A percentile compares a stretch with the other conserved stretches of the same genome.
Evolutionary conservation across 2,113 vertebrate genomes (phyloP).

Genomic region (Phocoena sinus): DNA sequence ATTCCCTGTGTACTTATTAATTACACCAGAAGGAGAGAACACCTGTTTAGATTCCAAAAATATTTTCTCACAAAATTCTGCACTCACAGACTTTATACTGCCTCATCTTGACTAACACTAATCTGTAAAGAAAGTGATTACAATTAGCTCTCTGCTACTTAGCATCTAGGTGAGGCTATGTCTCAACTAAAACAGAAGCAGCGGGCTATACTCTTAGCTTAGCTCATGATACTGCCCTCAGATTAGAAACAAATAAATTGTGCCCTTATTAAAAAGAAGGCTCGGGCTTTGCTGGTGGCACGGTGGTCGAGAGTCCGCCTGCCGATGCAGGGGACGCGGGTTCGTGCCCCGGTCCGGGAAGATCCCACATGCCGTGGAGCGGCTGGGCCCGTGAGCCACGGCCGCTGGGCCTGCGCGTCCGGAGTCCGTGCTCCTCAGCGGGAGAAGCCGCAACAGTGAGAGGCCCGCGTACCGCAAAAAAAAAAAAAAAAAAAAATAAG

Average conservation of each 20-base stretch:
- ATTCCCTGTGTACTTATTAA: not conserved
- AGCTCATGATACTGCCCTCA: not conserved
- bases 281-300: no score
- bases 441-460: no score
- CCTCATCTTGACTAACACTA: not conserved
- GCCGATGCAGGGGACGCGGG: no score
- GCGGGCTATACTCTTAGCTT: not conserved
- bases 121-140: not conserved
- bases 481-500: not conserved
- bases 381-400: no score
- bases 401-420: no score
- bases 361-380: no score
- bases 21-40: not conserved
- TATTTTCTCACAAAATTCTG: not conserved
- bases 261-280: not conserved
- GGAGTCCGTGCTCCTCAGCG: no score
- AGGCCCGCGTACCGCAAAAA: no score
- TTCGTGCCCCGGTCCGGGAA: no score
- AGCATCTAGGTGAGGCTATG: not conserved
- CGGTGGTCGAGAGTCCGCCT: no score
- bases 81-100: not conserved
- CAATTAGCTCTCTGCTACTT: not conserved
- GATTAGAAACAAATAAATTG: not conserved
- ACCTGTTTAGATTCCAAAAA: conserved; percentile 8
- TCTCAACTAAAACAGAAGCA: not conserved